Conservation (phyloP, 2,888 invertebrate genomes). For the Blastobasis lacticolella region DNA sequence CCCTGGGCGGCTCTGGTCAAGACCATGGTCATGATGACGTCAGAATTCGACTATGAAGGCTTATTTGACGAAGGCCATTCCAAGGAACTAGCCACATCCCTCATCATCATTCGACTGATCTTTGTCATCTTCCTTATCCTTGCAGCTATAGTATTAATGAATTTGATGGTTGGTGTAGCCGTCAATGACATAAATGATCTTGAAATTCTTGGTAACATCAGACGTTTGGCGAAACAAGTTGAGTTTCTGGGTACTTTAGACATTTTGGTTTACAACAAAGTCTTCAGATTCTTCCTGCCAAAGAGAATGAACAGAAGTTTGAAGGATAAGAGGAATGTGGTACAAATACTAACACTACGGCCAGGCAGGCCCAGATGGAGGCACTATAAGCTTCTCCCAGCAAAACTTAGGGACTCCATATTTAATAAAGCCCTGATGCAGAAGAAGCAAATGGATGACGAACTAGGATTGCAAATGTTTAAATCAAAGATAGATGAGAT, state of each 20-base stretch:
- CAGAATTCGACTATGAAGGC: constrained; percentile 71
- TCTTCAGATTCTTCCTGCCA: constrained; percentile 50
- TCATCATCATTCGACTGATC: constrained; percentile 60
- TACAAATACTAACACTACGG: constrained; percentile 38
- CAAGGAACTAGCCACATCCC: constrained; percentile 46
- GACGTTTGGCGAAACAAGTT: constrained; percentile 71
- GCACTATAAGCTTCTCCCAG: constrained; percentile 43
- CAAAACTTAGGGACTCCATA: constrained; percentile 50
- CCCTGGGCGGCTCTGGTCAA: constrained; percentile 71
- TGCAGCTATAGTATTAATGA: constrained; percentile 75
- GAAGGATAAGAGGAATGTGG: constrained; percentile 50
- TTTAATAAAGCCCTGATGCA: constrained; percentile 54
- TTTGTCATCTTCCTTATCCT: constrained; percentile 69
- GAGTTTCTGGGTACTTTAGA: constrained; percentile 69
- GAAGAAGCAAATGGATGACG: constrained; percentile 49
- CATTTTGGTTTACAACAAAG: constrained; percentile 61
- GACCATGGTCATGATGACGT: constrained; percentile 76
- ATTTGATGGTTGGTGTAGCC: constrained; percentile 74
- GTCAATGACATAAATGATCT: constrained; percentile 75
- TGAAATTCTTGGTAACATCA: constrained; percentile 71
- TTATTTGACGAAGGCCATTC: constrained; percentile 62
- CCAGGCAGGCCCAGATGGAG: constrained; percentile 57
- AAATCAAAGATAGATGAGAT: constrained; percentile 48
- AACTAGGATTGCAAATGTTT: constrained; percentile 41
- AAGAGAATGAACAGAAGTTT: constrained; percentile 39